Percentiles rank a stretch among this genome's conserved stretches.
Conservation (phyloP, 2,797 vertebrate genomes). For the Lemur catta region DNA sequence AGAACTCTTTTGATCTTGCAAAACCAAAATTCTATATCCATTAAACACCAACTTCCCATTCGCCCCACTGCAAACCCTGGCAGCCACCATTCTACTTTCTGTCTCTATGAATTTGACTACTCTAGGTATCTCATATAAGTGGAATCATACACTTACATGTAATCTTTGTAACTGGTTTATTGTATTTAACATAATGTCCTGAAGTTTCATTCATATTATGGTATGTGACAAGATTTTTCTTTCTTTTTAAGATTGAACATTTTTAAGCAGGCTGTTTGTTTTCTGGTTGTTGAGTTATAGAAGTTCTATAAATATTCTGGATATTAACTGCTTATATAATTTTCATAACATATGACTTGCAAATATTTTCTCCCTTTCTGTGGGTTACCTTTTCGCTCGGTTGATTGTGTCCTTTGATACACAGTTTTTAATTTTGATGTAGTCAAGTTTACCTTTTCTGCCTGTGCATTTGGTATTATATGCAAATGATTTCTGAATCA, state of each 20-base stretch:
- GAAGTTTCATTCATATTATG: background rate
- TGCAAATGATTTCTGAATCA: no score
- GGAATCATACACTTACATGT: background rate
- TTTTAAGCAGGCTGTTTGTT: background rate
- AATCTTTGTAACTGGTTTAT: background rate
- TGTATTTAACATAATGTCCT: background rate
- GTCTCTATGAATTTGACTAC: background rate
- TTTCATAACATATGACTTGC: background rate
- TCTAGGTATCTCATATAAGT: background rate
- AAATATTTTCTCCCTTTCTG: background rate
- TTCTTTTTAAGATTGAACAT: background rate
- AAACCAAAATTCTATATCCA: background rate
- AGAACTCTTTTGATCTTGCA: background rate
- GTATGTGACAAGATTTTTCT: background rate
- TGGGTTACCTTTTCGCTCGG: background rate
- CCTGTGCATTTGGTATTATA: background rate
- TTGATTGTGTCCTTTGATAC: background rate
- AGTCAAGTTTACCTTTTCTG: background rate
- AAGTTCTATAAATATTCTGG: background rate
- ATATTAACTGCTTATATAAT: background rate
- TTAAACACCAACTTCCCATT: background rate
- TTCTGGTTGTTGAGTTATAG: background rate
- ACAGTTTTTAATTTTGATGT: background rate
- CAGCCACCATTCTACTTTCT: background rate
- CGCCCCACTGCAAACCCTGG: accelerated